Evolutionary conservation across 2,888 invertebrate species (phyloP).

Genomic region (Heterodera filipjevi): DNA sequence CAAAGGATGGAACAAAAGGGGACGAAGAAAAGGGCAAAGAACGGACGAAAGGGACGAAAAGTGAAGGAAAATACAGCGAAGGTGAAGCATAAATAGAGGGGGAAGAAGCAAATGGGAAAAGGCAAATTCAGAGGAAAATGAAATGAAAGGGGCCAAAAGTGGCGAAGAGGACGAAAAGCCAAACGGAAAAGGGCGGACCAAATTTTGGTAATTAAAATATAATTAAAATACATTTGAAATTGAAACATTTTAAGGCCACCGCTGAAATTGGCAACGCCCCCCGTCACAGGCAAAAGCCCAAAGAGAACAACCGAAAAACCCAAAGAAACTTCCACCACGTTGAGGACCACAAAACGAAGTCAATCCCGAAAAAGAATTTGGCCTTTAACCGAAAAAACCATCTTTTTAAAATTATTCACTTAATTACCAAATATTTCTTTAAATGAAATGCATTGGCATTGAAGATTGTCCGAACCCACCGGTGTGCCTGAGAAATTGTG

Average conservation of each 20-base stretch:
- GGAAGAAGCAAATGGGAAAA: too few relatives aligned
- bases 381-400: too few relatives aligned
- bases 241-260: neutral
- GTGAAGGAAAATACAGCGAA: neutral
- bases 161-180: too few relatives aligned
- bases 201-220: neutral
- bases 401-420: too few relatives aligned
- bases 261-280: neutral
- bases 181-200: neutral
- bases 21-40: too few relatives aligned
- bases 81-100: neutral
- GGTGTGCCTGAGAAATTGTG: conserved; percentile 57
- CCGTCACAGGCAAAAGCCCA: neutral
- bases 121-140: too few relatives aligned
- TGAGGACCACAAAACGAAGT: neutral
- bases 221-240: neutral
- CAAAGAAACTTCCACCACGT: neutral
- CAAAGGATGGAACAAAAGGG: too few relatives aligned
- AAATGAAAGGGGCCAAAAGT: too few relatives aligned
- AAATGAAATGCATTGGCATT: too few relatives aligned
- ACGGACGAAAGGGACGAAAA: too few relatives aligned
- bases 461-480: conserved; percentile 48
- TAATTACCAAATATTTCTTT: too few relatives aligned
- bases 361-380: too few relatives aligned
- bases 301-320: neutral